These are phyloP conservation scores for Semnornis frantzii DNA, from an alignment of 2,113 vertebrate species.

Conservation along the genomic window DNA sequence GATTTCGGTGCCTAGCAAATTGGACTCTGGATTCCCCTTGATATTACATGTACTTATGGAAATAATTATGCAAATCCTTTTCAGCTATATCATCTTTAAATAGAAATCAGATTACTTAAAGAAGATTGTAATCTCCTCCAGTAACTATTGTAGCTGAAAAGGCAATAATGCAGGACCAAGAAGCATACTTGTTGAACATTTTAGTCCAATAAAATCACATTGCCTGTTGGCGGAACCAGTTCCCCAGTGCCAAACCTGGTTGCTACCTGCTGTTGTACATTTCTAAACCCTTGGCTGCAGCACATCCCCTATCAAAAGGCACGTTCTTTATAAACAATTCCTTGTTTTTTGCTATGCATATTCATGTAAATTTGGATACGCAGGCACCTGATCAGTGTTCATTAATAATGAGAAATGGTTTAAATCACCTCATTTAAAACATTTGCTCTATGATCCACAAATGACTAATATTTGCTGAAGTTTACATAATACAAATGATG, in stretches of 20 bases:
- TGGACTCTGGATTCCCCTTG: slow-evolving; percentile 61
- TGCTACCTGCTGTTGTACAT: background rate
- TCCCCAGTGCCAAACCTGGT: background rate
- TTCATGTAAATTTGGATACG: slow-evolving; percentile 78
- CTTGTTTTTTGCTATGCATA: slow-evolving; percentile 76
- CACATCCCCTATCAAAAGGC: slow-evolving; percentile 35
- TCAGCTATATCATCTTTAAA: slow-evolving; percentile 73
- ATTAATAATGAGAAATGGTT: slow-evolving; percentile 82
- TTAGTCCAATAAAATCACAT: slow-evolving; percentile 30
- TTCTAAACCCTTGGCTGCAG: slow-evolving; percentile 10
- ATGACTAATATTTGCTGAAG: slow-evolving; percentile 82
- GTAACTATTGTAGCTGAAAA: slow-evolving; percentile 59
- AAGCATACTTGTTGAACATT: slow-evolving; percentile 67
- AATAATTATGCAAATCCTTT: slow-evolving; percentile 79
- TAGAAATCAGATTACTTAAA: slow-evolving; percentile 76
- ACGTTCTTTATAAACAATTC: slow-evolving; percentile 67
- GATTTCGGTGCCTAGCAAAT: slow-evolving; percentile 57
- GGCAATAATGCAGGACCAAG: slow-evolving; percentile 41
- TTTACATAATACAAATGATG: slow-evolving; percentile 84
- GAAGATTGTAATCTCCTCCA: slow-evolving; percentile 69
- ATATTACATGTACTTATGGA: slow-evolving; percentile 71
- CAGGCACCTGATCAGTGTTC: slow-evolving; percentile 79
- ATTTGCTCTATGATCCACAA: slow-evolving; percentile 82
- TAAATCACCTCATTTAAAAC: slow-evolving; percentile 82
- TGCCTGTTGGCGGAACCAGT: slow-evolving; percentile 23